Conservation (phyloP, 2,113 vertebrate species). For the Uria lomvia region DNA sequence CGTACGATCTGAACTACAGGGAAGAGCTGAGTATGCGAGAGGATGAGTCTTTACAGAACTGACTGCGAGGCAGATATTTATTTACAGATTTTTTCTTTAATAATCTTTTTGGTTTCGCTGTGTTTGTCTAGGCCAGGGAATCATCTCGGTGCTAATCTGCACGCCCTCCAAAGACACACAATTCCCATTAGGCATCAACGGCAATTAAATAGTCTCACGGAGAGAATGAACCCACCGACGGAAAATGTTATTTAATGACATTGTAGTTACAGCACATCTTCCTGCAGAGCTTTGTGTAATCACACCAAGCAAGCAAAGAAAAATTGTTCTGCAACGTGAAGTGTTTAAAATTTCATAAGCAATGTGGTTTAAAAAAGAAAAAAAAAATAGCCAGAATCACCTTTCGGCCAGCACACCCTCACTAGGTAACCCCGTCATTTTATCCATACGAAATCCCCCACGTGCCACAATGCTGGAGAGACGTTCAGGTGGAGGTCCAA, state of each 20-base stretch:
- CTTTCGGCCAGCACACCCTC: not conserved
- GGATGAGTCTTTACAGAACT: not conserved
- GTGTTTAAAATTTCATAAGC: conserved; percentile 9
- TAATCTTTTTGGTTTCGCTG: not conserved
- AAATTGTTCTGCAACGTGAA: not conserved
- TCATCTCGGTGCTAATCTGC: not conserved
- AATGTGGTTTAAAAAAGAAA: not conserved
- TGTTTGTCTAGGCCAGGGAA: not conserved
- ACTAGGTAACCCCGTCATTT: not conserved
- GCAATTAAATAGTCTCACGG: not conserved
- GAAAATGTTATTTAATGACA: conserved; percentile 15
- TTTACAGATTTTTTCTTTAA: not conserved
- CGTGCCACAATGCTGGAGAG: not conserved
- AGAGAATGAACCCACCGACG: not conserved
- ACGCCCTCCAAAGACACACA: not conserved
- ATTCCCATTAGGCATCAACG: not conserved
- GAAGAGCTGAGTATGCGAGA: not conserved
- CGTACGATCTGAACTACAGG: not conserved
- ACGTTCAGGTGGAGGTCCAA: not conserved
- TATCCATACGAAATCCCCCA: not conserved
- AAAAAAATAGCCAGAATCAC: not conserved
- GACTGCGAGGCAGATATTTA: not conserved
- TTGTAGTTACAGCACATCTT: conserved; percentile 18
- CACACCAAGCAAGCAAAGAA: conserved; percentile 11
- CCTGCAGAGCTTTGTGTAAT: conserved; percentile 24